phyloP scores from a whole-genome alignment of 2,888 invertebrate genomes.

The Chalcis sispes region DNA sequence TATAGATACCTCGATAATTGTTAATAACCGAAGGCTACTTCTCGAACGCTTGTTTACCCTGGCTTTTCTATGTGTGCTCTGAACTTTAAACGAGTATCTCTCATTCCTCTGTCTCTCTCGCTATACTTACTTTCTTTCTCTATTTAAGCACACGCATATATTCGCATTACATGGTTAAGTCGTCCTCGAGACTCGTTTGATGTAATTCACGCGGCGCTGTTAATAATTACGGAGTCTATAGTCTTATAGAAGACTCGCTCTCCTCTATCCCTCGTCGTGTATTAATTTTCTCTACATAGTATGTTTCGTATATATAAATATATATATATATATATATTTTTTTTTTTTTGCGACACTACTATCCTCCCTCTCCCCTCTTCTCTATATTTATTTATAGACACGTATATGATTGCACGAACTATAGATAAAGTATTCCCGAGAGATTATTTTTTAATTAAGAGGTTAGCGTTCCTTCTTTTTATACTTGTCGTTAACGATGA shows the following conservation, averaged over 20 bases:
- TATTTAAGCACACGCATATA: too few relatives aligned
- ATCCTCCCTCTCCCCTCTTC: too few relatives aligned
- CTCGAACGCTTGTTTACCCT: conserved; percentile 12
- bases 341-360: too few relatives aligned
- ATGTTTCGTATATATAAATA: too few relatives aligned
- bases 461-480: too few relatives aligned
- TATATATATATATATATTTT: too few relatives aligned
- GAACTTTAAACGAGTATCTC: neutral
- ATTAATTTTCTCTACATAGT: neutral
- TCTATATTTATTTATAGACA: too few relatives aligned
- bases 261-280: neutral
- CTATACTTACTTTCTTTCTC: too few relatives aligned
- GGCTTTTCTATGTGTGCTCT: neutral
- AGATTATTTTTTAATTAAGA: too few relatives aligned
- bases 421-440: too few relatives aligned
- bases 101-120: neutral
- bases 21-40: conserved; percentile 44
- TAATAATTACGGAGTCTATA: conserved; percentile 41
- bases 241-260: neutral
- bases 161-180: neutral
- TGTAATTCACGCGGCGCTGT: conserved; percentile 24
- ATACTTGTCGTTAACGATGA: too few relatives aligned
- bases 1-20: neutral
- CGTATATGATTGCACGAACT: too few relatives aligned
- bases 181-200: conserved; percentile 27